A percentile compares a stretch with the other conserved stretches of the same genome.
These are phyloP conservation scores for Colaptes auratus DNA, from an alignment of 2,113 vertebrate species.

Conservation along the genomic window DNA sequence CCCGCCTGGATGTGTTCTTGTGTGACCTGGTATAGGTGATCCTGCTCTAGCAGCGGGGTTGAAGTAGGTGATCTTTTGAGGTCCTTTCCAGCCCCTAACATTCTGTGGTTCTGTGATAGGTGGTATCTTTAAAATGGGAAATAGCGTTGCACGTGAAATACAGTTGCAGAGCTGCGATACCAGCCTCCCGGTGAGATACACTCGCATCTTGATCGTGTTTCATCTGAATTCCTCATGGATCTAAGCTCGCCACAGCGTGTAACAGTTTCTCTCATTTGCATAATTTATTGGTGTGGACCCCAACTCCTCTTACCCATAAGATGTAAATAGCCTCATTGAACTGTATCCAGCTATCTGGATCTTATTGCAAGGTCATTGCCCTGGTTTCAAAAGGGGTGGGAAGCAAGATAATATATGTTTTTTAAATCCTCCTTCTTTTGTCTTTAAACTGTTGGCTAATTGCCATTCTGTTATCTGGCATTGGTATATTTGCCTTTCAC, in stretches of 20 bases:
- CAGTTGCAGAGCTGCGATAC: not conserved
- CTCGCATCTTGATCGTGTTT: not conserved
- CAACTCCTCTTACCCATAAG: fast-evolving
- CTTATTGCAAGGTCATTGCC: not conserved
- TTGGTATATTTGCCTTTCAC: not conserved
- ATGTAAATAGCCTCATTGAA: not conserved
- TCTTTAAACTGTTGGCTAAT: slow-evolving; percentile 31
- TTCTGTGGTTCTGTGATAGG: not conserved
- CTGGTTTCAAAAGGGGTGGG: not conserved
- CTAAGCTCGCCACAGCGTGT: not conserved
- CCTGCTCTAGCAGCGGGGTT: too few relatives aligned
- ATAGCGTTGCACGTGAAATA: not conserved
- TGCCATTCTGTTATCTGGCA: not conserved
- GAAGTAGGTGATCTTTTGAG: too few relatives aligned
- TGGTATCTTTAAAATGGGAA: not conserved
- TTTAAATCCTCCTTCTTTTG: slow-evolving; percentile 19
- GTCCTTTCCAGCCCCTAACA: too few relatives aligned
- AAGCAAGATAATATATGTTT: not conserved
- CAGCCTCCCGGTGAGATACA: not conserved
- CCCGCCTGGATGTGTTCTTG: too few relatives aligned
- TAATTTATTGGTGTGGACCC: not conserved
- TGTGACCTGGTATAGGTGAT: too few relatives aligned
- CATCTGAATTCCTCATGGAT: not conserved
- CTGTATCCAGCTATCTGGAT: not conserved
- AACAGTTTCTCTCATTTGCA: not conserved